phyloP scores from a whole-genome alignment of 1,140 invertebrate genomes.

The Musca vetustissima region DNA sequence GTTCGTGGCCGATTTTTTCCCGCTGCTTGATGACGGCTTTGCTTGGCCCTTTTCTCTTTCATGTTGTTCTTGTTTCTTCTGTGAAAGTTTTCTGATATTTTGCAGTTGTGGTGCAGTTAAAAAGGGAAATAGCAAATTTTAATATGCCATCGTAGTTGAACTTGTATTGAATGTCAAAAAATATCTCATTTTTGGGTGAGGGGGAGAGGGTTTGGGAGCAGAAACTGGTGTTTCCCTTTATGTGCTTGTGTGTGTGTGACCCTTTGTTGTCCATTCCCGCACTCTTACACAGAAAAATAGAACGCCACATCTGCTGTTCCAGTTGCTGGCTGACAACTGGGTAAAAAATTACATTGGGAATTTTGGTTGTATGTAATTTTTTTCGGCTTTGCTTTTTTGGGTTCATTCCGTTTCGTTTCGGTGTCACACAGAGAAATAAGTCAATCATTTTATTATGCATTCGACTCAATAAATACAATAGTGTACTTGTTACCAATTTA shows the following conservation, averaged over 20 bases:
- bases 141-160: conserved; percentile 22
- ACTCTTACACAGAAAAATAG: not conserved
- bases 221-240: too few species aligned
- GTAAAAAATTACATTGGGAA: too few species aligned
- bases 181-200: not conserved
- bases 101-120: not conserved
- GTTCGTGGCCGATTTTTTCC: not conserved
- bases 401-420: too few species aligned
- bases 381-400: too few species aligned
- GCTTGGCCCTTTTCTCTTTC: too few species aligned
- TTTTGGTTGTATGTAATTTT: too few species aligned
- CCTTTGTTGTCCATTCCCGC: not conserved
- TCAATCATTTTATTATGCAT: conserved; percentile 23
- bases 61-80: not conserved
- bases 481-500: conserved; percentile 21
- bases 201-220: too few species aligned
- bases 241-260: not conserved
- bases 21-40: not conserved
- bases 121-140: conserved; percentile 11
- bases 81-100: conserved; percentile 5
- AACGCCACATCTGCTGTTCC: too few species aligned
- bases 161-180: conserved; percentile 23
- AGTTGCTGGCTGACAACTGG: too few species aligned
- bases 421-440: not conserved
- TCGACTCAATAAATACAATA: conserved; percentile 15